A percentile compares a stretch with the other conserved stretches of the same genome.
These are phyloP conservation scores for Steinernema feltiae DNA, from an alignment of 1,140 invertebrate species.

Conservation along the genomic window DNA sequence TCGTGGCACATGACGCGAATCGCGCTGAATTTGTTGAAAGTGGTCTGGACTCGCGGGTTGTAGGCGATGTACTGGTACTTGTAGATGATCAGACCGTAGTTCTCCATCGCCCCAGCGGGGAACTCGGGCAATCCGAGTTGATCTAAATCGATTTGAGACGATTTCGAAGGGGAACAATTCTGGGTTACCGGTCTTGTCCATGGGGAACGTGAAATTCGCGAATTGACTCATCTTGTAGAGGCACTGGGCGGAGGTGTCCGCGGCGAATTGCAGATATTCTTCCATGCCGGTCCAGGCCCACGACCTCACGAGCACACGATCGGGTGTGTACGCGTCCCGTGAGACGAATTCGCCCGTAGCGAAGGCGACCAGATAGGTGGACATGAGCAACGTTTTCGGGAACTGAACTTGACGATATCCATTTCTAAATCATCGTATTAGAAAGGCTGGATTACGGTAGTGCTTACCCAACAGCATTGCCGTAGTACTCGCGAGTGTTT, in stretches of 20 bases:
- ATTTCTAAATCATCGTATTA: conserved; percentile 10
- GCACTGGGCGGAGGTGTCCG: conserved; percentile 23
- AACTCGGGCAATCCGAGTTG: conserved; percentile 32
- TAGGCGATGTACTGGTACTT: conserved; percentile 48
- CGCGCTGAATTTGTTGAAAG: conserved; percentile 46
- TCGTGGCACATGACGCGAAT: conserved; percentile 49
- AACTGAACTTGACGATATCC: conserved; percentile 34
- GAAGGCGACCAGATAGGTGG: conserved; percentile 42
- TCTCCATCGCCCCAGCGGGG: conserved; percentile 34
- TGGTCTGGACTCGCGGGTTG: conserved; percentile 44
- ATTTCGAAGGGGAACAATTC: neutral
- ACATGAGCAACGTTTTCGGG: conserved; percentile 44
- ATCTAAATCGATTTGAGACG: neutral
- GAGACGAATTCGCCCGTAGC: conserved; percentile 26
- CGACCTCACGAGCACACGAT: conserved; percentile 21
- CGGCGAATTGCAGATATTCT: conserved; percentile 28
- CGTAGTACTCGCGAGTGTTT: conserved; percentile 59
- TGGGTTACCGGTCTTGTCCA: conserved; percentile 26
- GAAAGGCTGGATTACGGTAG: neutral
- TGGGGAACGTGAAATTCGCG: conserved; percentile 26
- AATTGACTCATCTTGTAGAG: conserved; percentile 26
- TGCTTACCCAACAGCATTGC: conserved; percentile 13
- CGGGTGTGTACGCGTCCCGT: neutral
- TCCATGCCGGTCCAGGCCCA: conserved; percentile 32
- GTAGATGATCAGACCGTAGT: conserved; percentile 38